These are phyloP conservation scores for Pachyuromys duprasi DNA, from an alignment of 2,797 vertebrate genomes.

Conservation along the genomic window DNA sequence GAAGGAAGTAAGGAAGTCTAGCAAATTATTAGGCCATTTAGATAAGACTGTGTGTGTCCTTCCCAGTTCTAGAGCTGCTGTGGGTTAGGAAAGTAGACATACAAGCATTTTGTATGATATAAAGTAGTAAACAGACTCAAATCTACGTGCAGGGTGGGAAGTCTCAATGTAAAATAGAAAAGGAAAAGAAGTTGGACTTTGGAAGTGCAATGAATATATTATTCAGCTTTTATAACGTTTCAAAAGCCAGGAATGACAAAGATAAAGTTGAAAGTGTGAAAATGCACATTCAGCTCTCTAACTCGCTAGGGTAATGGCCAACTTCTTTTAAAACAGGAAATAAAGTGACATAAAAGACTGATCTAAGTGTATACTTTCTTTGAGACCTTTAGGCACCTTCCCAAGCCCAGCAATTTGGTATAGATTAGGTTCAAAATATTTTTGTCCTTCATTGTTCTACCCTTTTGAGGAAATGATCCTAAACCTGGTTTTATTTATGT, in stretches of 20 bases:
- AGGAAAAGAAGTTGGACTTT: slow-evolving; percentile 64
- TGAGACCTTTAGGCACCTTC: background rate
- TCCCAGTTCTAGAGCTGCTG: background rate
- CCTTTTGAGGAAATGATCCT: slow-evolving; percentile 54
- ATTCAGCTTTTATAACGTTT: slow-evolving; percentile 65
- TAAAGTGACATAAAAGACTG: slow-evolving; percentile 40
- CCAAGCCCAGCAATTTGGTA: background rate
- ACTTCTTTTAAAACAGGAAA: slow-evolving; percentile 48
- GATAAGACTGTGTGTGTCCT: background rate
- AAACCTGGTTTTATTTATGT: background rate
- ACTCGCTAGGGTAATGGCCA: slow-evolving; percentile 58
- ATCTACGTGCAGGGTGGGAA: slow-evolving; percentile 57
- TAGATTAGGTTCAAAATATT: background rate
- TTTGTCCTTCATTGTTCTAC: background rate
- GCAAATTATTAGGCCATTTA: slow-evolving; percentile 52
- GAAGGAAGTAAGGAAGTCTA: background rate
- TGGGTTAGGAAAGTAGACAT: slow-evolving; percentile 33
- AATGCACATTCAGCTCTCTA: slow-evolving; percentile 34
- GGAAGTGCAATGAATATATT: slow-evolving; percentile 66
- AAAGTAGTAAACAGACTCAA: slow-evolving; percentile 54
- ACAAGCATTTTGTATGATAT: slow-evolving; percentile 5
- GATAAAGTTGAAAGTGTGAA: slow-evolving; percentile 67
- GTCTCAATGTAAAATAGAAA: slow-evolving; percentile 58
- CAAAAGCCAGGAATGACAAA: slow-evolving; percentile 59
- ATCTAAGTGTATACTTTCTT: slow-evolving; percentile 23